These are phyloP conservation scores for Columba livia DNA, from an alignment of 2,113 vertebrate species.

Conservation along the genomic window DNA sequence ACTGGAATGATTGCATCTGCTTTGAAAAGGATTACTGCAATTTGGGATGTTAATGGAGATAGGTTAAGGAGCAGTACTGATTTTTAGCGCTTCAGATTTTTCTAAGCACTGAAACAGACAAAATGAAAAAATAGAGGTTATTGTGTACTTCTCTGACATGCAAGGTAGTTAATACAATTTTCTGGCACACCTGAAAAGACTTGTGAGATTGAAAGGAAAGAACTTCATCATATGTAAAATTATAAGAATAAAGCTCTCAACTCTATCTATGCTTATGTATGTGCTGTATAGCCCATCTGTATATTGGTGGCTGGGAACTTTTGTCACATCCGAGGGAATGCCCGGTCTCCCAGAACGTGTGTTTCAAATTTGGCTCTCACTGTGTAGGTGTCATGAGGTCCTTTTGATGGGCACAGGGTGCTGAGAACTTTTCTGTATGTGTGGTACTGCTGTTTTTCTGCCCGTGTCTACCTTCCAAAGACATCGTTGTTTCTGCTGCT, in stretches of 20 bases:
- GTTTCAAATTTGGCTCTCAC: not conserved
- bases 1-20: conserved; percentile 1
- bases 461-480: not conserved
- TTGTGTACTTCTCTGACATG: not conserved
- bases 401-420: accelerated
- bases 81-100: not conserved
- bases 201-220: not conserved
- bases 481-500: not conserved
- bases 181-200: not conserved
- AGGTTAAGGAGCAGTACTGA: conserved; percentile 4
- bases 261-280: accelerated
- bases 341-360: accelerated
- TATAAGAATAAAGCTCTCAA: not conserved
- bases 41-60: conserved; percentile 26
- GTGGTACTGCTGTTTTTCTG: not conserved
- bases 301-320: not conserved
- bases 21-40: conserved; percentile 24
- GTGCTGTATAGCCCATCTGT: not conserved
- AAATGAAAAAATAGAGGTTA: not conserved
- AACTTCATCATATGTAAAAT: not conserved
- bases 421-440: not conserved
- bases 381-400: not conserved
- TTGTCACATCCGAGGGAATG: accelerated
- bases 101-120: not conserved
- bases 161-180: not conserved